Percentiles rank a stretch among this genome's conserved stretches.
Evolutionary conservation across 1,140 invertebrate genomes (phyloP).

Genomic region (Pemphigus obesinymphae): DNA sequence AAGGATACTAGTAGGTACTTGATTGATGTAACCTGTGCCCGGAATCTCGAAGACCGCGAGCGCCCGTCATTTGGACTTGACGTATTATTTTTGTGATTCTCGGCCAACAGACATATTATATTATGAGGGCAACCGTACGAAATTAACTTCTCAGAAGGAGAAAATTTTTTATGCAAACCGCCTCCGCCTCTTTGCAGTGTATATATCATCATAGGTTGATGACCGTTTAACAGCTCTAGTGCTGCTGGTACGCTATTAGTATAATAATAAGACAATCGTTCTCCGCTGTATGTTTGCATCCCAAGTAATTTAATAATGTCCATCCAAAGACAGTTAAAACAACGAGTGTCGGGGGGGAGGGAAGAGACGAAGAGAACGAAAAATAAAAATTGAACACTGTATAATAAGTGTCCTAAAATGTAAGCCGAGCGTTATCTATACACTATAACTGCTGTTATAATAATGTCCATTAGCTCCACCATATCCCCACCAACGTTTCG

Average conservation of each 20-base stretch:
- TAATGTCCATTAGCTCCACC: not conserved
- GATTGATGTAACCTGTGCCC: no score
- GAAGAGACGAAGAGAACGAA: no score
- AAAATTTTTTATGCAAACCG: not conserved
- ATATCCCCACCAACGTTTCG: not conserved
- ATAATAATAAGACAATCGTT: slow-evolving; percentile 18
- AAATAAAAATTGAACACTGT: not conserved
- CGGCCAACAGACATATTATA: not conserved
- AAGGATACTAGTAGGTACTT: no score
- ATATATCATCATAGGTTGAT: no score
- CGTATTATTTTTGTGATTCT: not conserved
- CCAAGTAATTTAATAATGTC: not conserved
- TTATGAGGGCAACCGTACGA: not conserved
- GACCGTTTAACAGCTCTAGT: slow-evolving; percentile 9
- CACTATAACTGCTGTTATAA: not conserved
- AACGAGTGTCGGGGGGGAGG: not conserved
- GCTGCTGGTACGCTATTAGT: not conserved
- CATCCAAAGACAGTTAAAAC: not conserved
- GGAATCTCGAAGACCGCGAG: no score
- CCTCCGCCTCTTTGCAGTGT: not conserved
- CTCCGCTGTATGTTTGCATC: not conserved
- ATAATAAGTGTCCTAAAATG: not conserved
- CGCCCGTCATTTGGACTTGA: no score
- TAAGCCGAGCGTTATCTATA: not conserved
- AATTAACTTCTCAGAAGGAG: not conserved